Evolutionary conservation across 1,140 invertebrate species (phyloP).

Genomic region (Euwallacea fornicatus): DNA sequence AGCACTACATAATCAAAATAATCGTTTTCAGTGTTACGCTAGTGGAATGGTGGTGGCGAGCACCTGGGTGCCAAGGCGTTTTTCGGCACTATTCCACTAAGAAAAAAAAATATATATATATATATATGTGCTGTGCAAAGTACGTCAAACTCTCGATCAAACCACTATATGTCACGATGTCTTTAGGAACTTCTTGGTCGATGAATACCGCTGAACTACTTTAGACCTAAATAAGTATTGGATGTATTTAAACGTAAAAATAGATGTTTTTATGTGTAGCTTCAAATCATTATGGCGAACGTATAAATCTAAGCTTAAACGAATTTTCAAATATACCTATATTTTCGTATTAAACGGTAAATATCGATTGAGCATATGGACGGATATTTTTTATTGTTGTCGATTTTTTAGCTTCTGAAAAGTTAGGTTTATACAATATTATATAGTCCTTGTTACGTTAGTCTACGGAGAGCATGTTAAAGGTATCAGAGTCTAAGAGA

Average conservation of each 20-base stretch:
- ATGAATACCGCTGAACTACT: conserved; percentile 21
- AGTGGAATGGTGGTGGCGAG: background rate
- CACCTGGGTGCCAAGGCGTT: background rate
- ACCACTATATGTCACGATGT: background rate
- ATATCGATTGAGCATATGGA: conserved; percentile 43
- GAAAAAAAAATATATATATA: too few relatives aligned
- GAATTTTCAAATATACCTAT: conserved; percentile 49
- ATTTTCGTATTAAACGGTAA: conserved; percentile 48
- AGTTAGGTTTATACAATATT: conserved; percentile 41
- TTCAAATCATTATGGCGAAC: conserved; percentile 33
- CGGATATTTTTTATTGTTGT: conserved; percentile 48
- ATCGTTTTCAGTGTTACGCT: background rate
- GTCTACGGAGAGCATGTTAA: conserved; percentile 42
- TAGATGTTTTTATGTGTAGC: conserved; percentile 49
- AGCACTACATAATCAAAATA: conserved; percentile 29
- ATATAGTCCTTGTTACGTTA: conserved; percentile 46
- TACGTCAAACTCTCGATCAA: background rate
- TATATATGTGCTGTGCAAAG: background rate
- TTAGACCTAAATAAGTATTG: conserved; percentile 36
- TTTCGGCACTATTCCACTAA: background rate
- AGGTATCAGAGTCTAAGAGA: conserved; percentile 45
- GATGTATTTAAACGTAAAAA: conserved; percentile 30
- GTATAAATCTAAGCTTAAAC: conserved; percentile 42
- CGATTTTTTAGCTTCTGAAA: conserved; percentile 45
- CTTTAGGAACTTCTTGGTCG: conserved; percentile 12